A percentile compares a stretch with the other conserved stretches of the same genome.
Evolutionary conservation across 2,797 vertebrate species (phyloP).

Genomic region (Pteropus rufus): DNA sequence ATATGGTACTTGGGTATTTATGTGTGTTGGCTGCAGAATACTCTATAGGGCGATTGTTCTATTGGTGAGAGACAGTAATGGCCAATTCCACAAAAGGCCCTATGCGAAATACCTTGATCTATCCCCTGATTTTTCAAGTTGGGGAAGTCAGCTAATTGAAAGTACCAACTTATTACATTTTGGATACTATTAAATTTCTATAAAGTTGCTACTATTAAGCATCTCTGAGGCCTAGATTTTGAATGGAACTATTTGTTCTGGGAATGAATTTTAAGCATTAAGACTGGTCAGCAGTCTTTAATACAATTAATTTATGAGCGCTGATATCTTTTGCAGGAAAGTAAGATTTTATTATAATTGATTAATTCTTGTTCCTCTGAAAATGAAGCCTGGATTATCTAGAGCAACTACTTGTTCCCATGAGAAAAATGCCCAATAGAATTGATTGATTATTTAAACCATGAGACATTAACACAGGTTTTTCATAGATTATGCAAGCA

Average conservation of each 20-base stretch:
- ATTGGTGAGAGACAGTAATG: neutral
- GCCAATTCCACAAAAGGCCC: neutral
- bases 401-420: neutral
- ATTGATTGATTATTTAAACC: neutral
- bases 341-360: neutral
- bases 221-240: neutral
- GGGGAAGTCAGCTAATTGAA: neutral
- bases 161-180: neutral
- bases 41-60: neutral
- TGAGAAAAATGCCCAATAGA: neutral
- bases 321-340: neutral
- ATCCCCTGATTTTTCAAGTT: neutral
- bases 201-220: neutral
- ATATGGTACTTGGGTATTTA: neutral
- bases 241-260: neutral
- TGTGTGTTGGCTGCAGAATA: neutral
- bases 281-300: neutral
- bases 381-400: neutral
- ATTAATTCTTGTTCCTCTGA: neutral
- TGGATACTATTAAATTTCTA: neutral
- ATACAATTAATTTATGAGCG: neutral
- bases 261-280: neutral
- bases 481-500: neutral
- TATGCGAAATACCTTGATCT: neutral
- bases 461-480: neutral